These are phyloP conservation scores for Lochmaea crataegi DNA, from an alignment of 2,888 invertebrate genomes.

Conservation along the genomic window DNA sequence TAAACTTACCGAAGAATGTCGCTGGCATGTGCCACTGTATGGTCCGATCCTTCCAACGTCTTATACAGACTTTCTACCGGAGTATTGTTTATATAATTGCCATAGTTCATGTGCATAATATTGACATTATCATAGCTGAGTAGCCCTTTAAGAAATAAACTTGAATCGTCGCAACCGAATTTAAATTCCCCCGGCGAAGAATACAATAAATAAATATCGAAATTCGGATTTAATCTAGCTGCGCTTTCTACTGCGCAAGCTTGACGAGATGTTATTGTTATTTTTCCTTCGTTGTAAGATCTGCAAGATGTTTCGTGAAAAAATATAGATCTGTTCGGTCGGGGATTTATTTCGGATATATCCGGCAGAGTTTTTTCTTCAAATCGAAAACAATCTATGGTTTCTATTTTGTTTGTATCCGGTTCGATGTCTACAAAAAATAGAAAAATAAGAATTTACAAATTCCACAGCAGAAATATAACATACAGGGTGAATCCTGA, in stretches of 20 bases:
- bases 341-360: conserved; percentile 55
- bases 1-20: conserved; percentile 68
- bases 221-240: conserved; percentile 70
- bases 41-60: conserved; percentile 67
- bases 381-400: not conserved
- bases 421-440: not conserved
- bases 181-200: conserved; percentile 64
- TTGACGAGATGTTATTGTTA: conserved; percentile 69
- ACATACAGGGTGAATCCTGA: too few species aligned
- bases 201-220: conserved; percentile 70
- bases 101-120: conserved; percentile 67
- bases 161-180: conserved; percentile 52
- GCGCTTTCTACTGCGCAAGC: conserved; percentile 79
- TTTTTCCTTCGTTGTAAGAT: conserved; percentile 59
- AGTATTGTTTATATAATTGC: conserved; percentile 68
- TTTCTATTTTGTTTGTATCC: not conserved
- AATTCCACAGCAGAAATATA: too few species aligned
- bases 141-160: conserved; percentile 62
- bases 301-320: conserved; percentile 77
- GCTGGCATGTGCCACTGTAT: conserved; percentile 72
- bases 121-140: conserved; percentile 67
- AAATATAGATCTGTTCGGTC: conserved; percentile 69
- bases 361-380: conserved; percentile 51
- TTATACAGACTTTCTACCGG: conserved; percentile 70
- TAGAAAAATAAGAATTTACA: too few species aligned